Base-by-base conservation (phyloP, 1,140 invertebrate genomes). In the Temnothorax nylanderi region DNA sequence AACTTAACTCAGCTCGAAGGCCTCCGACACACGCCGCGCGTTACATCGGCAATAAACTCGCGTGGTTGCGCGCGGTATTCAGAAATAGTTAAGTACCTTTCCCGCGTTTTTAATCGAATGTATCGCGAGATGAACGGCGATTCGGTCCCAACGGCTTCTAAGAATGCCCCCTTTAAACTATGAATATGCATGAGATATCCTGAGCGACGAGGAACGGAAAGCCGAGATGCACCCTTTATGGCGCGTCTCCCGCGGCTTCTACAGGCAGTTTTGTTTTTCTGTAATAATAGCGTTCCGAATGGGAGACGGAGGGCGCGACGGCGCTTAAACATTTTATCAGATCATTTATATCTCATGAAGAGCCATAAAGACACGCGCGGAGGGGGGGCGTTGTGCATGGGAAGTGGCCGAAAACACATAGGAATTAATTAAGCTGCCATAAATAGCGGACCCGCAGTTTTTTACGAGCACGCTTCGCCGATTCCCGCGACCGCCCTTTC, bases 401-500 rank as follows among this genome's bases (percentile, higher is more conserved):
- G 89, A 94, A 93, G 91, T 88, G 87, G 89, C 71, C 87, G 89
- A 90, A 91, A 93, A 93, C 90, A 86, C 82, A 88, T 88, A 88
- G 89, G 91, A 93, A 94, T 94, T 94, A 94, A 93, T 94, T 94
- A 93, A 92, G 44, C 91, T 86, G 91, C 89, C 89, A 88, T 89
- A 92, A 90, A 91, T 91, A 92, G 87, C 85, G 76, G 69, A 90
- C 85, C 78, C 54, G 13, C 16, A 58, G 16, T 92, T 90, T 65
- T 92, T 92, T 93, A 91, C 89, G 87, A 56, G 58, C 74, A 77
- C 75, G 85, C 84, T 85, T 87, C 76, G 69, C 54, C 87, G 71
- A 86, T 62, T 26, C 2, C 11, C 34, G 72, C 32, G 21, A n/a
- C 26, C 56, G 44, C 69, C n/a, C 47, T 49, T 26, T 75, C 32